Evolutionary conservation across 2,113 vertebrate genomes (phyloP), one percentile per base, ranked within the genome.

Genomic region (Siniperca chuatsi): DNA sequence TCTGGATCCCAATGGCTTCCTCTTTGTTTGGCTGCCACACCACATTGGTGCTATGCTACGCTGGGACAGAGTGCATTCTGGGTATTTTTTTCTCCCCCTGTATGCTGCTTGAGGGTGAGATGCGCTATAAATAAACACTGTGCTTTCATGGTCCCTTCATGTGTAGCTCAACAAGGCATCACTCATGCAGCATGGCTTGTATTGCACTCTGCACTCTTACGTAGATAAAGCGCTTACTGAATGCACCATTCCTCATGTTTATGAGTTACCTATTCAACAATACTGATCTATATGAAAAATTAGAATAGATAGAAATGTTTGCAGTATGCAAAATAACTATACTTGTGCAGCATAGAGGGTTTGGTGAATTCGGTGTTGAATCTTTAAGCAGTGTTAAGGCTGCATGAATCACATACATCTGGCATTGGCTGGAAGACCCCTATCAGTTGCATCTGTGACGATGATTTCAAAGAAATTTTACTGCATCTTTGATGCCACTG

Each of bases 41-140:
- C 64, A 84, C 87, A 83, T 81, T 86, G 86, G 67, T 58, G 54
- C 79, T 82, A 62, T 82, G 76, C 74, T 85, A 62, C 46, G 33
- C 62, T 75, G 71, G 58, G 71, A 60, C 72, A 52, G 67, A 68
- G 62, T 91, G 92, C 92, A 93, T 93, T 92, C 78, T 95, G 92
- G 92, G 85, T 92, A 78, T 74, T 87, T 82, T 76, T 70, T 72
- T 11, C 74, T 46, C 65, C 68, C 62, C 75, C 52, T 90, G 83
- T 86, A 83, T 68, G 85, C 83, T 88, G 93, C 95, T 94, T 23
- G 40, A 84, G 93, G 91, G 75, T 78, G 84, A 89, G 89, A 82
- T 58, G 82, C 54, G 79, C 88, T 95, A 95, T 93, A 94, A 94
- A 95, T 95, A 95, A 74, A 81, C 84, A 3, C 72, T 35, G 80